Base-by-base conservation (phyloP, 2,888 invertebrate genomes). In the Calephelis perditalis region DNA sequence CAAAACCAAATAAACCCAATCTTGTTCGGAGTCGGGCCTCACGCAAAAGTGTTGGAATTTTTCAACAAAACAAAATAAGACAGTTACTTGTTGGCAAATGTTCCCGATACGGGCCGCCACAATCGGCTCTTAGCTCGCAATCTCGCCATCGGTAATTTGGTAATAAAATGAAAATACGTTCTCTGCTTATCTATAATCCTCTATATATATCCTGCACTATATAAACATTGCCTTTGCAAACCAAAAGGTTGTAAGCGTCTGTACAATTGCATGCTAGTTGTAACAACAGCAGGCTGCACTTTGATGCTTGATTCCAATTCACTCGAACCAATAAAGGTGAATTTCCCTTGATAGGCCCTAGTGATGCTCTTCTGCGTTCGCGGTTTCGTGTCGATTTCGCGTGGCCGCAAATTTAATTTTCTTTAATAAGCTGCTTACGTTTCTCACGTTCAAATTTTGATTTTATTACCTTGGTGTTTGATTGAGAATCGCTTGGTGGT, bases 91-190 rank as follows among this genome's bases (percentile, higher is more conserved):
- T 82, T 86, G 85, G 86, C 85, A 82, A 85, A 84, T 83, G 82
- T 81, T 79, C 70, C 75, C 72, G 88, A 88, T 87, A 84, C 76
- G 73, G 71, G 64, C 69, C 63, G 67, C 67, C 72, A 80, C 84
- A 85, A 88, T 88, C 88, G 81, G 70, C 73, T 70, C 77, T 69
- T 73, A 69, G 63, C 62, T 69, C 73, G 68, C 78, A 77, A 90
- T 90, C 90, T 81, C 73, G 37, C 81, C 82, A 91, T 91, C 91
- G 90, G 91, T 88, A 91, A 91, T 91, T 91, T 89, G 87, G 90
- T 89, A 91, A 91, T 91, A 91, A 91, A 91, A 91, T 87, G 91
- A 89, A 88, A 91, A 91, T 89, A 87, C 86, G 79, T 77, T 84
- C 83, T 74, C 74, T 67, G 71, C 85, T 88, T 90, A 90, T 90